These are phyloP conservation scores for Acanthis flammea DNA, from an alignment of 2,797 vertebrate species.

Conservation along the genomic window DNA sequence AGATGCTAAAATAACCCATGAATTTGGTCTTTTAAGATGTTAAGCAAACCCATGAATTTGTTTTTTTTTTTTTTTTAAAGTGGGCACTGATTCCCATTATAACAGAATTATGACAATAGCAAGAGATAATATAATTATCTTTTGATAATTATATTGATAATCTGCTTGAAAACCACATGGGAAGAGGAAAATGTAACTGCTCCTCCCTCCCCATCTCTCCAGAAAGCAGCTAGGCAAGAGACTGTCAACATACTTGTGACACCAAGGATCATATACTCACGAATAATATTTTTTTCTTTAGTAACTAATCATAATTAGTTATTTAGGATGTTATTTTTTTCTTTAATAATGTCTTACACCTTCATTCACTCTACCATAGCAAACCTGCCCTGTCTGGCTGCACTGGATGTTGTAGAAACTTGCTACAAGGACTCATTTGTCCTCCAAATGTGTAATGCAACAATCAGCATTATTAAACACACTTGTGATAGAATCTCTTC, in stretches of 20 bases:
- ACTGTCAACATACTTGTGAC: background rate
- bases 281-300: background rate
- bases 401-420: background rate
- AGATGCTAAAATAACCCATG: background rate
- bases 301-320: background rate
- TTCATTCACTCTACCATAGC: background rate
- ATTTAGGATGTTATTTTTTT: background rate
- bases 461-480: background rate
- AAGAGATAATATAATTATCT: background rate
- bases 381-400: background rate
- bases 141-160: no score
- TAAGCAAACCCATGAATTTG: background rate
- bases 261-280: background rate
- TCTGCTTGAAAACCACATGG: background rate
- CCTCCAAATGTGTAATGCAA: background rate
- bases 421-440: background rate
- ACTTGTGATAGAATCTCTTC: background rate
- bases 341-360: background rate
- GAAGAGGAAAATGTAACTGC: background rate
- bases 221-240: background rate
- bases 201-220: background rate
- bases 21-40: background rate
- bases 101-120: background rate
- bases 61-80: background rate
- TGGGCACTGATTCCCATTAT: background rate